Conservation (phyloP, 2,888 invertebrate species). For the Troglohyphantes excavatus region DNA sequence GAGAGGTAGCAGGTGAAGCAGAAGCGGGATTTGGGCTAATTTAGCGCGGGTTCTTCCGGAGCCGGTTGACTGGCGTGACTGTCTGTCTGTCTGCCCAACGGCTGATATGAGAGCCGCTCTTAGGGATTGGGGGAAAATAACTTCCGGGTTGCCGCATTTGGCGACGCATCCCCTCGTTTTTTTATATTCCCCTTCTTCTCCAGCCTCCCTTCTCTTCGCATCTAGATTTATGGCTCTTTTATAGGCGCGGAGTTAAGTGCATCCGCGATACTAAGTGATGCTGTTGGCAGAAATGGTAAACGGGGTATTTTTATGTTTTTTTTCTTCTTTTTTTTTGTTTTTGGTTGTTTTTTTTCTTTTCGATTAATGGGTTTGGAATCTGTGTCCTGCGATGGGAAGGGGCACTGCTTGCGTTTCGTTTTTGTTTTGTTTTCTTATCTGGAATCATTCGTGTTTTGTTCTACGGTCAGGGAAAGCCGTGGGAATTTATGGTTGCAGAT, state of each 20-base stretch:
- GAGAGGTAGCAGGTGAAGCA: slow-evolving; percentile 71
- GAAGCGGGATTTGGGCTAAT: slow-evolving; percentile 78
- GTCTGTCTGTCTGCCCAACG: slow-evolving; percentile 76
- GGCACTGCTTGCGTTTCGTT: neutral
- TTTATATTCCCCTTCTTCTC: slow-evolving; percentile 2
- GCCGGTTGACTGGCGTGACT: slow-evolving; percentile 78
- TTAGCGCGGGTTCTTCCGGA: slow-evolving; percentile 79
- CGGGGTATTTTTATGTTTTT: slow-evolving; percentile 16
- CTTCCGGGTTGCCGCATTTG: slow-evolving; percentile 56
- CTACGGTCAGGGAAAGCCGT: neutral
- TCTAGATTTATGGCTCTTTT: slow-evolving; percentile 77
- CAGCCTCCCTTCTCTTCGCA: slow-evolving; percentile 29
- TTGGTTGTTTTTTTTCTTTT: slow-evolving; percentile 31
- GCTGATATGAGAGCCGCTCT: slow-evolving; percentile 78
- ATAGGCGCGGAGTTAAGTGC: slow-evolving; percentile 77
- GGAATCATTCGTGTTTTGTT: neutral
- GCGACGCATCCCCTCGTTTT: slow-evolving; percentile 28
- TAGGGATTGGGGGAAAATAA: slow-evolving; percentile 74
- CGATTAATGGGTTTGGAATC: slow-evolving; percentile 71
- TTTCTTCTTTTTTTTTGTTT: slow-evolving; percentile 1
- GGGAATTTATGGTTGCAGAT: neutral
- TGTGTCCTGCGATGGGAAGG: slow-evolving; percentile 15
- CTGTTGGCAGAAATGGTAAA: slow-evolving; percentile 60
- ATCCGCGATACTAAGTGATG: slow-evolving; percentile 68
- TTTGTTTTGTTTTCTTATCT: slow-evolving; percentile 16